Base-by-base conservation (phyloP, 2,113 vertebrate species). In the Misgurnus mizolepis region DNA sequence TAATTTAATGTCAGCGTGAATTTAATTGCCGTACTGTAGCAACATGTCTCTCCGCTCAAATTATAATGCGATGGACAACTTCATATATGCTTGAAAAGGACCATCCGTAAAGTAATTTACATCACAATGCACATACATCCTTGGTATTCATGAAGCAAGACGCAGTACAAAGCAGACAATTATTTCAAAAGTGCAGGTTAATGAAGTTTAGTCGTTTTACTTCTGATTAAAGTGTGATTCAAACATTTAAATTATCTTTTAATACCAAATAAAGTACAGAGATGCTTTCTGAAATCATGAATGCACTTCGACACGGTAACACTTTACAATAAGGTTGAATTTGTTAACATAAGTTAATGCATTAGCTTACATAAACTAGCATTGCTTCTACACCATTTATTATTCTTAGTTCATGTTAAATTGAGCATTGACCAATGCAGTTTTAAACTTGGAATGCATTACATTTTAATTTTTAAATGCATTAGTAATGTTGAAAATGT, bases 21-120 rank as follows among this genome's bases (percentile, higher is more conserved):
- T 85, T 68, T 78, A 82, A 85, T 81, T 78, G 76, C n/a, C 53
- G 62, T 43, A 76, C 71, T 82, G 75, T 78, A 58, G 79, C 47
- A 50, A 73, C 67, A n/a, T 80, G 53, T 60, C 49, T 47, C 41
- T 41, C n/a, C 12, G 41, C 7, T 67, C 27, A 77, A 41, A 71
- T 67, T 22, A 66, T 68, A 61, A 8, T 15, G 6, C 40, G 17
- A 6, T 45, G 64, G 53, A 73, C 55, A 60, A 60, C 55, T 73
- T 73, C 53, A 60, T 73, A n/a, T 22, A 73, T 8, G 50, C 69
- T 56, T 41, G 17, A 56, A 72, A 56, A 56, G 69, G 9, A n/a
- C 9, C 53, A 72, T 72, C 49, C 49, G 17, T 71, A n/a, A 55
- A 55, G 49, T n/a, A 1, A 71, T 40, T 71, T 18, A 7, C 34